These are phyloP conservation scores for Helicoverpa zea DNA, from an alignment of 1,140 invertebrate genomes.

Conservation along the genomic window DNA sequence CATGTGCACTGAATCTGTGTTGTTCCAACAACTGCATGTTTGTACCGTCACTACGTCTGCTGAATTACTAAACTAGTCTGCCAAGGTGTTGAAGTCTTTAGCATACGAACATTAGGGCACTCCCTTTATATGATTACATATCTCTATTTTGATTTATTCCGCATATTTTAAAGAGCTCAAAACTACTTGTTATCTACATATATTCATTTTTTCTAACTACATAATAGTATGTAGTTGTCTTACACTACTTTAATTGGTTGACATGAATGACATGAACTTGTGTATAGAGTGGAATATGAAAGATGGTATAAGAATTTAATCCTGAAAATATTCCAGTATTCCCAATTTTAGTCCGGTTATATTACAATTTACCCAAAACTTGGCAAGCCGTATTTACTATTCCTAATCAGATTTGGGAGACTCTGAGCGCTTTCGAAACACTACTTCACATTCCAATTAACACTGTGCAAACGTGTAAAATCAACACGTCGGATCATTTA, in stretches of 20 bases:
- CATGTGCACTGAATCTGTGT: constrained; percentile 16
- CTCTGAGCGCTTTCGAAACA: neutral
- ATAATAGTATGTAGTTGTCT: too few species aligned
- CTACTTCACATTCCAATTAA: neutral
- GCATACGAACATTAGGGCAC: neutral
- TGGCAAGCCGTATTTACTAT: too few species aligned
- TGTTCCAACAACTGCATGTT: neutral
- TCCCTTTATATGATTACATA: too few species aligned
- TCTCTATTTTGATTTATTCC: neutral
- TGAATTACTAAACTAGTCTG: neutral
- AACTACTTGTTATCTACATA: neutral
- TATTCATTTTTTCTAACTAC: neutral
- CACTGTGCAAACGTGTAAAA: neutral
- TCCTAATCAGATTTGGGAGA: too few species aligned
- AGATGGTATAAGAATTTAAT: too few species aligned
- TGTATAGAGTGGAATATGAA: too few species aligned
- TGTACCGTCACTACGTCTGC: neutral
- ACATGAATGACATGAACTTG: too few species aligned
- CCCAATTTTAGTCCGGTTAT: too few species aligned
- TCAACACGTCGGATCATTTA: neutral
- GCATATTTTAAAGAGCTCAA: neutral
- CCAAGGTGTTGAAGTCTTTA: neutral
- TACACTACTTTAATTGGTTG: too few species aligned
- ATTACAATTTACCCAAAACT: too few species aligned
- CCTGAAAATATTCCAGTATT: too few species aligned